Conservation (phyloP, 2,797 vertebrate genomes). For the Gambelia wislizenii region DNA sequence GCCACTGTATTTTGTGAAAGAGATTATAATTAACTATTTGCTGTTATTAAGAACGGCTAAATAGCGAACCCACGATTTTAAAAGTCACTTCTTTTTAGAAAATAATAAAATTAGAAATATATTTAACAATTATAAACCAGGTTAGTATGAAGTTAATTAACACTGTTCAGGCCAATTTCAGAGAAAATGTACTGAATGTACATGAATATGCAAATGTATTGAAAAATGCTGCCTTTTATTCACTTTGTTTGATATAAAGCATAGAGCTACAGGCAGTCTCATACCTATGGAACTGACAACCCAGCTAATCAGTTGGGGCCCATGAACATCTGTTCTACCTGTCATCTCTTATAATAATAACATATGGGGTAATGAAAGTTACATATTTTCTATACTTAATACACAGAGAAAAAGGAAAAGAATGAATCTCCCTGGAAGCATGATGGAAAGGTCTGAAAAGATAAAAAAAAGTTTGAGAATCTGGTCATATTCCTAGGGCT, state of each 20-base stretch:
- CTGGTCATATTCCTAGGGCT: not conserved
- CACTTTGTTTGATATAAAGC: not conserved
- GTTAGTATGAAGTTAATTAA: not conserved
- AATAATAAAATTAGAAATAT: not conserved
- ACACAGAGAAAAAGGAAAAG: not conserved
- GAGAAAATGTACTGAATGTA: not conserved
- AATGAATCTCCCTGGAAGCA: not conserved
- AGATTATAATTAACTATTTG: not conserved
- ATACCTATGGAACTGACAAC: not conserved
- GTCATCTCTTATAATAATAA: not conserved
- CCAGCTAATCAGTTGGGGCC: not conserved
- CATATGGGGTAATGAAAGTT: not conserved
- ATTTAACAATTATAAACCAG: not conserved
- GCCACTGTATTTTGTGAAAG: constrained; percentile 4
- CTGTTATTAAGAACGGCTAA: not conserved
- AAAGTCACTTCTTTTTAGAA: not conserved
- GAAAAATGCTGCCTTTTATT: not conserved
- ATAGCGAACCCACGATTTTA: not conserved
- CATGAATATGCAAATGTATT: no score
- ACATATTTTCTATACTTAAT: not conserved
- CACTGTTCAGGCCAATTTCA: not conserved
- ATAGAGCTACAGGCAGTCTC: not conserved
- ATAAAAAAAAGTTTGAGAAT: not conserved
- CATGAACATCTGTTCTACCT: not conserved
- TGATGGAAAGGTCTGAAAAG: not conserved